Conservation (phyloP, 2,797 vertebrate species). For the Podarcis siculus region DNA sequence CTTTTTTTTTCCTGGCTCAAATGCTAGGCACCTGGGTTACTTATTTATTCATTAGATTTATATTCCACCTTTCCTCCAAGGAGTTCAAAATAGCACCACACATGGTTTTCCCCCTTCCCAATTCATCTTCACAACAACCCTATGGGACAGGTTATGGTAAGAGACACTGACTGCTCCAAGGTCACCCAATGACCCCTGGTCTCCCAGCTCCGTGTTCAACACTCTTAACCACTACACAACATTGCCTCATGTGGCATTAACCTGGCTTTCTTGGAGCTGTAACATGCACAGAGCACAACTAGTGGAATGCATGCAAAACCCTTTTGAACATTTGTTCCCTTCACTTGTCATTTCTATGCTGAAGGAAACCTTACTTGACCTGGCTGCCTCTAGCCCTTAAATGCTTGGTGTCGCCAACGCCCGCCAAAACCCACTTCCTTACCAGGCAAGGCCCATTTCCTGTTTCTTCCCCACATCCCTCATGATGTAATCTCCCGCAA, state of each 20-base stretch:
- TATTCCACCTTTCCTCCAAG: no score
- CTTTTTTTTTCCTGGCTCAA: neutral
- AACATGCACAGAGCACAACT: neutral
- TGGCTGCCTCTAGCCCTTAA: neutral
- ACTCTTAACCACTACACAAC: no score
- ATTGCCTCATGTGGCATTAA: neutral
- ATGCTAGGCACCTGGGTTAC: neutral
- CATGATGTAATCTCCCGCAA: constrained; percentile 45
- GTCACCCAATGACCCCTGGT: no score
- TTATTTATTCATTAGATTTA: no score
- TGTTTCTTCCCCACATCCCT: neutral
- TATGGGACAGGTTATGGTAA: no score
- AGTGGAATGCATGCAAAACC: neutral
- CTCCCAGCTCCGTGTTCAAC: no score
- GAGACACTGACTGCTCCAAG: no score
- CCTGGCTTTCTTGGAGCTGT: neutral
- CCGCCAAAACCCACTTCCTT: neutral
- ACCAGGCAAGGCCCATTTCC: neutral
- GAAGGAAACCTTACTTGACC: neutral
- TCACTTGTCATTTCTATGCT: neutral
- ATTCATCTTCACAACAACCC: no score
- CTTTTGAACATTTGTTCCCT: neutral
- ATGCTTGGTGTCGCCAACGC: neutral
- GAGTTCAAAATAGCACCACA: no score
- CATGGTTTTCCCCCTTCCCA: no score